These are phyloP conservation scores for Teleogryllus oceanicus DNA, from an alignment of 2,888 invertebrate genomes.

Conservation along the genomic window DNA sequence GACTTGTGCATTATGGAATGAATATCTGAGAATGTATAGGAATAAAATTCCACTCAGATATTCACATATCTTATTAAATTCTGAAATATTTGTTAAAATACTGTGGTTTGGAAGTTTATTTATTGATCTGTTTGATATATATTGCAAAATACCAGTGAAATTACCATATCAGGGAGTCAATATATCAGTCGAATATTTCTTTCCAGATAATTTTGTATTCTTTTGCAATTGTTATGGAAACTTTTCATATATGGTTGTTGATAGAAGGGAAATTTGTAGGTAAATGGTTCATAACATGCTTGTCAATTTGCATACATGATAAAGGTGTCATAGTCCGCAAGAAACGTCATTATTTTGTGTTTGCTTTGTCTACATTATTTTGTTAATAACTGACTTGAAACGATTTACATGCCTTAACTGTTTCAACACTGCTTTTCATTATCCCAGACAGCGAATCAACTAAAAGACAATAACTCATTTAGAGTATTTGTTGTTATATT, in stretches of 20 bases:
- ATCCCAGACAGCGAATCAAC: not conserved
- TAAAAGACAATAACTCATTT: slow-evolving; percentile 18
- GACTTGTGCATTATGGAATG: too few relatives aligned
- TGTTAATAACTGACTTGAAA: too few relatives aligned
- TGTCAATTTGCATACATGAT: not conserved
- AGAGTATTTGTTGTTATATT: not conserved
- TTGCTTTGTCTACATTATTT: too few relatives aligned
- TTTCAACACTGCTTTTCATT: not conserved
- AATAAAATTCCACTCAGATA: too few relatives aligned
- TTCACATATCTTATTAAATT: too few relatives aligned
- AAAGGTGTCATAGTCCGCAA: not conserved
- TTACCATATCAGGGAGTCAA: not conserved
- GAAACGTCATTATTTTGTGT: too few relatives aligned
- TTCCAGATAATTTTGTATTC: not conserved
- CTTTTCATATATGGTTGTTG: not conserved
- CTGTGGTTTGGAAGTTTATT: not conserved
- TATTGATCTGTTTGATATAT: too few relatives aligned
- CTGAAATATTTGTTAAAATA: not conserved
- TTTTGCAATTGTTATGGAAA: not conserved
- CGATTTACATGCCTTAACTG: not conserved
- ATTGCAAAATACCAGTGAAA: not conserved
- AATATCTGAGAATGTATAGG: too few relatives aligned
- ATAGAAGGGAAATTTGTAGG: not conserved
- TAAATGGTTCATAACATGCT: not conserved
- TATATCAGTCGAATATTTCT: not conserved